Evolutionary conservation across 35 echinoderm and acorn worm genomes (phyloP).

Genomic region (Lytechinus pictus): DNA sequence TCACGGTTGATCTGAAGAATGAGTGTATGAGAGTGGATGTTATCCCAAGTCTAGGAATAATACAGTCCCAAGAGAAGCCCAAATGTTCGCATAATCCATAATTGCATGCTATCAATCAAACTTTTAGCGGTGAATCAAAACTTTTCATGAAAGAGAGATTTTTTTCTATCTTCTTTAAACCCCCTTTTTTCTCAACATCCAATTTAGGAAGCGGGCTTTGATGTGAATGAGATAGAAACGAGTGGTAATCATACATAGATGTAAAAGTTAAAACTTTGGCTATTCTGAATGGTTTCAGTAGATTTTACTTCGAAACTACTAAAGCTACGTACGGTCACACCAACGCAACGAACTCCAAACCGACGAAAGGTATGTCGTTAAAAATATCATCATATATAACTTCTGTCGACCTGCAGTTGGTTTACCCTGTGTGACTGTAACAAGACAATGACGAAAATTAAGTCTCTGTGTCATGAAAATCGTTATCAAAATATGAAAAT

Average conservation of each 20-base stretch:
- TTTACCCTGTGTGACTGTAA: too few relatives aligned
- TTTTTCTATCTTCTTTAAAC: not conserved
- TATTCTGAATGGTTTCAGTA: too few relatives aligned
- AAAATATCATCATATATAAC: too few relatives aligned
- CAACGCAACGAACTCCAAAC: too few relatives aligned
- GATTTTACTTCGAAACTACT: too few relatives aligned
- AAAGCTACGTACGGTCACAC: too few relatives aligned
- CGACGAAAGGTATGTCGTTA: too few relatives aligned
- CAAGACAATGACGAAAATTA: too few relatives aligned
- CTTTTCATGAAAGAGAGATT: constrained; percentile 18
- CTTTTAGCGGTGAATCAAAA: constrained; percentile 21
- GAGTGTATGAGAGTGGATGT: not conserved
- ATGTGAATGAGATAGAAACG: not conserved
- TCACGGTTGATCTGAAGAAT: not conserved
- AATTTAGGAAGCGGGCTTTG: not conserved
- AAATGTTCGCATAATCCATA: constrained; percentile 45
- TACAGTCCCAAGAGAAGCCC: not conserved
- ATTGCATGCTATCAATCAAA: constrained; percentile 44
- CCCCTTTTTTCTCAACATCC: not conserved
- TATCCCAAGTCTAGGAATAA: not conserved
- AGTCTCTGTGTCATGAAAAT: too few relatives aligned
- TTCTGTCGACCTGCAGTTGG: too few relatives aligned
- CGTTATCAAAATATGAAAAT: too few relatives aligned
- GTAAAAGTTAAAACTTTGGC: not conserved
- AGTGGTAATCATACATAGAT: not conserved